phyloP scores from a whole-genome alignment of 1,140 invertebrate species.

The Lanistes nyassanus region DNA sequence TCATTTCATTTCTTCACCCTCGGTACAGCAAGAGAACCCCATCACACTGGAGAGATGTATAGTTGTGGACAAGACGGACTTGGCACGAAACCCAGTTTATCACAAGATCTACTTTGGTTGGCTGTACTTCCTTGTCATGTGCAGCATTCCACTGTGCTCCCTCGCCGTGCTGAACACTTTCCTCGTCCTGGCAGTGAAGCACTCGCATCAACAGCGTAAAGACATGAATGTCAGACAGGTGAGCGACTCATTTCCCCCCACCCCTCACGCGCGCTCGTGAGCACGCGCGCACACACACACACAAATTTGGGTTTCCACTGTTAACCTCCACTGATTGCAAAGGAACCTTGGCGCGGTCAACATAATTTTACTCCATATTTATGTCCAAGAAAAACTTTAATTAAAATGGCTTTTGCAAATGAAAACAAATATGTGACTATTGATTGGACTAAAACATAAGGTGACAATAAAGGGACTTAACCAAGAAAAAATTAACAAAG shows the following conservation, averaged over 20 bases:
- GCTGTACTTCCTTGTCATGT: conserved; percentile 92
- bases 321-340: too few relatives aligned
- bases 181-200: conserved; percentile 76
- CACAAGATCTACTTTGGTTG: conserved; percentile 87
- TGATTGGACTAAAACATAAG: background rate
- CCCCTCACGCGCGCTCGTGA: background rate
- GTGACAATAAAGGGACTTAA: too few relatives aligned
- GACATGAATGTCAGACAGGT: conserved; percentile 62
- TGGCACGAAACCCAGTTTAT: conserved; percentile 80
- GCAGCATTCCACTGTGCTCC: conserved; percentile 86
- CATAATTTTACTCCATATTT: background rate
- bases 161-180: conserved; percentile 88
- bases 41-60: conserved; percentile 35
- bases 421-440: background rate
- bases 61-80: conserved; percentile 75
- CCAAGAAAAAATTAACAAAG: too few relatives aligned
- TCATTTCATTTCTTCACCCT: background rate
- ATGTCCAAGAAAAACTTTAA: background rate
- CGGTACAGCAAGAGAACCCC: conserved; percentile 16
- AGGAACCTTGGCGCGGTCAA: background rate
- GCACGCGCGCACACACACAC: background rate
- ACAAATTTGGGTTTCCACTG: background rate
- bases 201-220: conserved; percentile 54
- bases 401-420: too few relatives aligned
- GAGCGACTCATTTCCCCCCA: conserved; percentile 30